Conservation (phyloP, 2,113 vertebrate species). For the Ciconia boyciana region DNA sequence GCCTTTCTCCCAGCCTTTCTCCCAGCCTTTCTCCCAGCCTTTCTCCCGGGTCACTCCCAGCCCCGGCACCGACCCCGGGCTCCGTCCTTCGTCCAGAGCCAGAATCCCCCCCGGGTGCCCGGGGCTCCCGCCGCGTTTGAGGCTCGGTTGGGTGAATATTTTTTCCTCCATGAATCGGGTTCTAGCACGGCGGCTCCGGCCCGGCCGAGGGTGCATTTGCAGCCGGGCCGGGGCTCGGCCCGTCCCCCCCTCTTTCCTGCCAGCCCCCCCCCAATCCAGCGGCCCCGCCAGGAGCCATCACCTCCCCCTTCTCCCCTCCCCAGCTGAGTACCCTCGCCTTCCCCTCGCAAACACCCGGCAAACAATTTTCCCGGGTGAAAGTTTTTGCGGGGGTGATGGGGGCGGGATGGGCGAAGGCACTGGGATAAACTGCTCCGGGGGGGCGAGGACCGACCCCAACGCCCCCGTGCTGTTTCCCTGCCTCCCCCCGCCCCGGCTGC, state of each 20-base stretch:
- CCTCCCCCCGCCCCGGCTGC: neutral
- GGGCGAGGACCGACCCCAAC: neutral
- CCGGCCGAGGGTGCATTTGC: neutral
- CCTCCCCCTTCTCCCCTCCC: neutral
- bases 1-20: neutral
- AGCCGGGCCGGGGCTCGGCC: neutral
- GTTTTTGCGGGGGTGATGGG: neutral
- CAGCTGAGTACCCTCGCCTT: neutral
- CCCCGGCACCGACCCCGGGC: neutral
- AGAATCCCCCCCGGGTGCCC: neutral
- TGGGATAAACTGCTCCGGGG: neutral
- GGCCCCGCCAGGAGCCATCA: rapidly evolving
- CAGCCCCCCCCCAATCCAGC: neutral
- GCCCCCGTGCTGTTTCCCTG: neutral
- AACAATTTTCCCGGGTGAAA: neutral
- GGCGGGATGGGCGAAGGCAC: neutral
- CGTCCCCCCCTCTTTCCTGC: neutral
- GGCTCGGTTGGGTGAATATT: neutral
- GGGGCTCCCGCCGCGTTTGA: neutral
- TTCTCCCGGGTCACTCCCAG: neutral
- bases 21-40: neutral
- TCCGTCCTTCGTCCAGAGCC: neutral
- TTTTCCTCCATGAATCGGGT: neutral
- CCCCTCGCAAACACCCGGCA: neutral
- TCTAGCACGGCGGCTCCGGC: neutral